A percentile compares a stretch with the other conserved stretches of the same genome.
phyloP scores from a whole-genome alignment of 2,888 invertebrate species.

The Sisyra nigra region DNA sequence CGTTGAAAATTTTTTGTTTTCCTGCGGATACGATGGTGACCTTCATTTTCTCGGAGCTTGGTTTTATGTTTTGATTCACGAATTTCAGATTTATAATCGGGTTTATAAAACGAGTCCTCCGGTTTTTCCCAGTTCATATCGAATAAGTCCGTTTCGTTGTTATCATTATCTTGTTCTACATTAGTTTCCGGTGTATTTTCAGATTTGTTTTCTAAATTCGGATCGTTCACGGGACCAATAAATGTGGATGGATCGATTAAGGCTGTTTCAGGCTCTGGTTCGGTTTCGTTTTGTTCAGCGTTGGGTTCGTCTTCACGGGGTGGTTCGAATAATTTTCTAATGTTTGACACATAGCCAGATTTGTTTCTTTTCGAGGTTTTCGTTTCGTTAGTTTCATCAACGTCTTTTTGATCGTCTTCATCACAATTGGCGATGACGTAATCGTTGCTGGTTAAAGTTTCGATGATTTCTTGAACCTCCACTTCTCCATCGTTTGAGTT shows the following conservation, averaged over 20 bases:
- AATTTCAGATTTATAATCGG: not conserved
- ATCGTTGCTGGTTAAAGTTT: not conserved
- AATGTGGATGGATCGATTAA: no score
- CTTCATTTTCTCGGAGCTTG: not conserved
- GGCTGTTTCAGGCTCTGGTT: not conserved
- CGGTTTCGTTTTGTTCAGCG: not conserved
- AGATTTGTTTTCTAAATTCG: no score
- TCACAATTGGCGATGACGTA: no score
- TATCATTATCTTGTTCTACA: not conserved
- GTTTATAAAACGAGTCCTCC: not conserved
- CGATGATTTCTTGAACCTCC: not conserved
- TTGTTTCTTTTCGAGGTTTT: not conserved
- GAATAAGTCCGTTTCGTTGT: not conserved
- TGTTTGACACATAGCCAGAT: constrained; percentile 1
- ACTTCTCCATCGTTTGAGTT: not conserved
- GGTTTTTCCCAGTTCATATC: not conserved
- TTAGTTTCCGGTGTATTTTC: not conserved
- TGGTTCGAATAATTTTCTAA: constrained; percentile 4
- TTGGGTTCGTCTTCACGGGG: not conserved
- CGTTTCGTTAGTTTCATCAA: not conserved
- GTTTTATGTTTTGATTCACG: constrained; percentile 1
- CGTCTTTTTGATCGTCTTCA: not conserved
- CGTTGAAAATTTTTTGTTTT: not conserved
- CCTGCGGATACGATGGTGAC: not conserved
- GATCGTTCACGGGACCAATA: no score